Evolutionary conservation across 2,797 vertebrate species (phyloP).

Genomic region (Poecilia wingei): DNA sequence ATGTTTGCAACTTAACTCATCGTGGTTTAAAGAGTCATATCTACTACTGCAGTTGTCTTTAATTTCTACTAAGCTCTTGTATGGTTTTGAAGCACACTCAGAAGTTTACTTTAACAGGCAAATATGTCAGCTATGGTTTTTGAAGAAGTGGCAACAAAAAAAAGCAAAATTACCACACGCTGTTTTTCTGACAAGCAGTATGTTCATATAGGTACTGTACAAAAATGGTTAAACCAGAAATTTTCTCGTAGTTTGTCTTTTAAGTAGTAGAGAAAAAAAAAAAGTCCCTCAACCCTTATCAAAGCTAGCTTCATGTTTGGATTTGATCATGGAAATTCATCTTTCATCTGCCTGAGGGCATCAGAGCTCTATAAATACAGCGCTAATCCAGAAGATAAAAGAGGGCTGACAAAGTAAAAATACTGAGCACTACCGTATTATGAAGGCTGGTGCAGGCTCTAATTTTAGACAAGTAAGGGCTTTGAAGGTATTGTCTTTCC

Average conservation of each 20-base stretch:
- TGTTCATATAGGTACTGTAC: background rate
- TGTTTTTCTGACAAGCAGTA: background rate
- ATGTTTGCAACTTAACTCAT: background rate
- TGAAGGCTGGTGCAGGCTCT: slow-evolving; percentile 17
- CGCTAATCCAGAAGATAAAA: slow-evolving; percentile 37
- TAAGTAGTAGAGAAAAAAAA: background rate
- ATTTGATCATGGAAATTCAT: slow-evolving; percentile 8
- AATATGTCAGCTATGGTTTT: background rate
- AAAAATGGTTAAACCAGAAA: background rate
- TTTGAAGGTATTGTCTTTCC: slow-evolving; percentile 11
- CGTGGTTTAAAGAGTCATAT: background rate
- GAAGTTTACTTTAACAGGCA: background rate
- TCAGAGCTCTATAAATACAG: slow-evolving; percentile 33
- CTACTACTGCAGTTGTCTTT: background rate
- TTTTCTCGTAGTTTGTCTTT: background rate
- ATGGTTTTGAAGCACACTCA: background rate
- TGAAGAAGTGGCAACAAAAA: background rate
- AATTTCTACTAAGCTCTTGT: background rate
- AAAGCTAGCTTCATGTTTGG: slow-evolving; percentile 11
- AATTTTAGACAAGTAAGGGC: background rate
- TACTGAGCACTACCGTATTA: slow-evolving; percentile 12
- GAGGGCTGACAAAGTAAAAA: slow-evolving; percentile 14
- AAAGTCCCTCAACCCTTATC: background rate
- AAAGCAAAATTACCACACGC: background rate
- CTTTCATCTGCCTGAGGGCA: slow-evolving; percentile 16